Evolutionary conservation across 2,797 vertebrate genomes (phyloP).

Genomic region (Phylloscopus collybita): DNA sequence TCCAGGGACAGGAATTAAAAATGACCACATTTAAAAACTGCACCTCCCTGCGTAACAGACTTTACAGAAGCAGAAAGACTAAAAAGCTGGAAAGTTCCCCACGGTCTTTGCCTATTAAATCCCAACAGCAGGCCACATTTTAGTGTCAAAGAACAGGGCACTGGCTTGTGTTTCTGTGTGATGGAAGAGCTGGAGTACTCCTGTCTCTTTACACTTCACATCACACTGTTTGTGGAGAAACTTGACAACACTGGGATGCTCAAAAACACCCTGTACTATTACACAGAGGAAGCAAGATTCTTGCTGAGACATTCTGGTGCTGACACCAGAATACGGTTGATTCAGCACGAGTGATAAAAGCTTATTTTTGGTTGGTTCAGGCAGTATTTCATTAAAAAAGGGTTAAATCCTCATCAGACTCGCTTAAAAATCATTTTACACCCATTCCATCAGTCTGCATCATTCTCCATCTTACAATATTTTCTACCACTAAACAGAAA

Average conservation of each 20-base stretch:
- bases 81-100: conserved; percentile 26
- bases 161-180: not conserved
- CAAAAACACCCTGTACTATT: conserved; percentile 34
- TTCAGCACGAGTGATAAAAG: not conserved
- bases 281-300: not conserved
- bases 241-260: not conserved
- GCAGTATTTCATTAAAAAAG: conserved; percentile 31
- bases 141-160: conserved; percentile 21
- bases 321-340: not conserved
- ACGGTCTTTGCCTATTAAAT: conserved; percentile 6
- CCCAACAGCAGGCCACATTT: not conserved
- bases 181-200: not conserved
- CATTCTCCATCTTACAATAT: not conserved
- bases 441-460: not conserved
- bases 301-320: conserved; percentile 8
- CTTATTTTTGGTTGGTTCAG: conserved; percentile 7
- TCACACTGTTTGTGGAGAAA: conserved; percentile 7
- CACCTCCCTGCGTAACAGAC: not conserved
- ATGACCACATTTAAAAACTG: conserved; percentile 39
- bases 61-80: not conserved
- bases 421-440: conserved; percentile 19
- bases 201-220: conserved; percentile 24
- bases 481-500: not conserved
- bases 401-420: not conserved
- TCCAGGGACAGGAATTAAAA: conserved; percentile 39